Conservation (phyloP, 2,797 vertebrate species). For the Setipinna tenuifilis region DNA sequence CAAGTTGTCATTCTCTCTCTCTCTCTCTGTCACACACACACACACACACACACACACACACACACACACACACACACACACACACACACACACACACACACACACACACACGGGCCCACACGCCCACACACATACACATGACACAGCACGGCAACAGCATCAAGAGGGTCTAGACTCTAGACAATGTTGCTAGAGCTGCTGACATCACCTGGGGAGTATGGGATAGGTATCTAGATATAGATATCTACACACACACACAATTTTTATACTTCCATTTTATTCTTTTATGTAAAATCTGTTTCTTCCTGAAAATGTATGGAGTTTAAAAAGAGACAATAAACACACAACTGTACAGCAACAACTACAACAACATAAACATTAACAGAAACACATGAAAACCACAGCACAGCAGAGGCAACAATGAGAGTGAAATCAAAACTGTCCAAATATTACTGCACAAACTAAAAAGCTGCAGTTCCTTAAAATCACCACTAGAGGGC, state of each 20-base stretch:
- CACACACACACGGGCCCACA: neutral
- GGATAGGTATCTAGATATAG: too few relatives aligned
- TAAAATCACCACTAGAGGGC: conserved; percentile 58
- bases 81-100: neutral
- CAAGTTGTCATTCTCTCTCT: too few relatives aligned
- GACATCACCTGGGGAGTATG: too few relatives aligned
- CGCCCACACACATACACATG: neutral
- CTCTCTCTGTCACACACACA: too few relatives aligned
- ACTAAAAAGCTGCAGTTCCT: neutral
- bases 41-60: conserved; percentile 1
- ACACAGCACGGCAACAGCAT: neutral
- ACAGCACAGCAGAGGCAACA: neutral
- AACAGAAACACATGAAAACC: too few relatives aligned
- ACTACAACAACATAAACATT: too few relatives aligned
- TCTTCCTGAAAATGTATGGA: too few relatives aligned
- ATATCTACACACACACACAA: neutral
- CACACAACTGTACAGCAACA: too few relatives aligned
- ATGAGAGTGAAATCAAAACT: neutral
- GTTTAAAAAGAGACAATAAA: too few relatives aligned
- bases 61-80: neutral
- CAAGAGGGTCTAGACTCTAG: too few relatives aligned
- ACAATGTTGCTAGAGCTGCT: too few relatives aligned
- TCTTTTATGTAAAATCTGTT: neutral
- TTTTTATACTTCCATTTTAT: too few relatives aligned
- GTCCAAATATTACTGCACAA: neutral